A percentile compares a stretch with the other conserved stretches of the same genome.
Evolutionary conservation across 2,113 vertebrate genomes (phyloP).

Genomic region (Callospermophilus lateralis): DNA sequence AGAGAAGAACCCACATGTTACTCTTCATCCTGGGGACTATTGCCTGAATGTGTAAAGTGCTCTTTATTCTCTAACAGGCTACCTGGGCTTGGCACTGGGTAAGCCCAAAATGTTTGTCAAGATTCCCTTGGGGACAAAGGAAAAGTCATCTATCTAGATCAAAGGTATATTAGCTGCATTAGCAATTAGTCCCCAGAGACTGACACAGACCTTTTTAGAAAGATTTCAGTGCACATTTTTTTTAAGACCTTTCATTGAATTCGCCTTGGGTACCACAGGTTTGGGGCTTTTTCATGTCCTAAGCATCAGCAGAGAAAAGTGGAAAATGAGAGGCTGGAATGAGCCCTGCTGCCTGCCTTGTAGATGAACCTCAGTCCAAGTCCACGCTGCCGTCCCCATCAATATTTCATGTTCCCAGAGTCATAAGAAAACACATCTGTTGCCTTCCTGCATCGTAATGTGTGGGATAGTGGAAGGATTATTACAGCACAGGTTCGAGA

Average conservation of each 20-base stretch:
- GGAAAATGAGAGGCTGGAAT: constrained; percentile 20
- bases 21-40: constrained; percentile 65
- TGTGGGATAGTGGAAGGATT: constrained; percentile 60
- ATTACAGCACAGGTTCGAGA: constrained; percentile 67
- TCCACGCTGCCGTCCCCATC: not conserved
- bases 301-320: constrained; percentile 44
- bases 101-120: constrained; percentile 75
- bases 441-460: constrained; percentile 67
- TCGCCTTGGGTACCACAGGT: constrained; percentile 14
- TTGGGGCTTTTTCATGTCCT: constrained; percentile 35
- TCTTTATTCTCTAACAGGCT: constrained; percentile 81
- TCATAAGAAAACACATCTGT: constrained; percentile 77
- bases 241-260: constrained; percentile 62
- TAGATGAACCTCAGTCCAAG: not conserved
- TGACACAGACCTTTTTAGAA: constrained; percentile 76
- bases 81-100: constrained; percentile 72
- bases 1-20: constrained; percentile 41
- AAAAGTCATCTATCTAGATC: constrained; percentile 80
- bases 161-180: constrained; percentile 77
- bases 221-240: constrained; percentile 58
- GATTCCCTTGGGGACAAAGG: constrained; percentile 73
- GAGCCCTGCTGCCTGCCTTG: not conserved
- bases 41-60: constrained; percentile 70
- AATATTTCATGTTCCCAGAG: constrained; percentile 73
- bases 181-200: constrained; percentile 76